Evolutionary conservation across 2,113 vertebrate genomes (phyloP), one percentile per base, ranked within the genome.

Genomic region (Coptodon bakossiorum): DNA sequence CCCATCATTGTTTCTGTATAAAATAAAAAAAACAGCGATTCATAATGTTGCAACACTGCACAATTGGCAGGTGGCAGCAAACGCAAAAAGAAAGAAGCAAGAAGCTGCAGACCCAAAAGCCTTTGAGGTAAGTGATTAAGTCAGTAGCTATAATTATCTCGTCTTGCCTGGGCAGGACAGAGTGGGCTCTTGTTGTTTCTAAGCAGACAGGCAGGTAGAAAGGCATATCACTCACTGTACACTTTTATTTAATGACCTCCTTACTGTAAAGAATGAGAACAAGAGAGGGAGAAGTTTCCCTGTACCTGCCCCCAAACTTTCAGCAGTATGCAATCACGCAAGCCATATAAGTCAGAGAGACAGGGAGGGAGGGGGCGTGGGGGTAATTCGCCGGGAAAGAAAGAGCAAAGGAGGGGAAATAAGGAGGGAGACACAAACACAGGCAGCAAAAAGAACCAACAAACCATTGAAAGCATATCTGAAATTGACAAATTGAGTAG

Each of bases 161-260:
- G 13, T 94, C 93, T 79, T 96, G 95, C 93, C 95, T 59, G 83
- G 92, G 93, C 95, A 96, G 90, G 95, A 95, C 86, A 91, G 90
- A 92, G 83, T 45, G 14, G 91, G 61, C 81, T 92, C 90, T 90
- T 96, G 93, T 95, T 95, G 83, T 88, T 89, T 85, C 84, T 83
- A 83, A 86, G 88, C 85, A 88, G 83, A 88, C 83, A 80, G 82
- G 82, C 87, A 91, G 88, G 83, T 95, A 93, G 54, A 88, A 86
- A 93, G 81, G 66, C 89, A 85, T 68, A 84, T 94, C 93, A 94
- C 90, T 92, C 93, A 91, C 80, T 81, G 85, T 93, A 93, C 93
- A 89, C 92, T 92, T 93, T 95, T 85, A 91, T 95, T 96, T 96
- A 95, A 96, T 95, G 90, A 93, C 87, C 93, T 90, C 93, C 73